Percentiles rank a stretch among this genome's conserved stretches.
phyloP scores from a whole-genome alignment of 30 jellyfish, hydroid and myxozoan genomes.

The Aurelia coerulea region DNA sequence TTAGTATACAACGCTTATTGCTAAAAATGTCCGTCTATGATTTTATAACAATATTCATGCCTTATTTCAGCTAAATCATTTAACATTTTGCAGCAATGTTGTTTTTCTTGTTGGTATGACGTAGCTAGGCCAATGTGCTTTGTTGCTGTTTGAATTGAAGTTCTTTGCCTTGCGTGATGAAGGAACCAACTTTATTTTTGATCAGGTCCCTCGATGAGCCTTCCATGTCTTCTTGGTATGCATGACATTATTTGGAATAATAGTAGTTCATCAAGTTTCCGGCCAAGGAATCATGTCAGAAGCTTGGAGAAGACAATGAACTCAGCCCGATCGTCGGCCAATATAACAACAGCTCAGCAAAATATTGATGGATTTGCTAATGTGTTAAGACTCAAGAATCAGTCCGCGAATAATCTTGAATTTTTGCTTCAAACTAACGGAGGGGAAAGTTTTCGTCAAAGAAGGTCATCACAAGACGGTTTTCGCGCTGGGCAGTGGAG shows the following conservation, averaged over 20 bases:
- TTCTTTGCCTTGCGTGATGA: not conserved
- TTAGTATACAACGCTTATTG: no score
- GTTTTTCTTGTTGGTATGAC: no score
- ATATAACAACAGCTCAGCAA: conserved; percentile 8
- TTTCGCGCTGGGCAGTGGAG: conserved; percentile 77
- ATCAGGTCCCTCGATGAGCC: conserved; percentile 87
- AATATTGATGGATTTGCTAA: conserved; percentile 25
- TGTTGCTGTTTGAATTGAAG: not conserved
- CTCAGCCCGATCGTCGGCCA: conserved; percentile 34
- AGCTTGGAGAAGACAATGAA: conserved; percentile 58
- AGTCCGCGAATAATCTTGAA: conserved; percentile 52
- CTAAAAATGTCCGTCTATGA: not conserved
- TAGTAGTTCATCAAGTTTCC: conserved; percentile 70
- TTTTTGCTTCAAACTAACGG: conserved; percentile 56
- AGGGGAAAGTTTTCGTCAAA: conserved; percentile 29
- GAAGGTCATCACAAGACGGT: conserved; percentile 33
- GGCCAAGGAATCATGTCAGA: conserved; percentile 69
- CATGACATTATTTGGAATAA: conserved; percentile 94
- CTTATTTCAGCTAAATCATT: no score
- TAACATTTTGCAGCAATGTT: no score
- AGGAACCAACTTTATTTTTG: not conserved
- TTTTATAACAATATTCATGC: not conserved
- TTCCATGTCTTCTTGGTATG: conserved; percentile 98
- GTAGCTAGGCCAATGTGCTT: conserved; percentile 28
- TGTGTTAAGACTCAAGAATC: conserved; percentile 36